phyloP scores from a whole-genome alignment of 2,113 vertebrate genomes.

The Eidolon helvum region DNA sequence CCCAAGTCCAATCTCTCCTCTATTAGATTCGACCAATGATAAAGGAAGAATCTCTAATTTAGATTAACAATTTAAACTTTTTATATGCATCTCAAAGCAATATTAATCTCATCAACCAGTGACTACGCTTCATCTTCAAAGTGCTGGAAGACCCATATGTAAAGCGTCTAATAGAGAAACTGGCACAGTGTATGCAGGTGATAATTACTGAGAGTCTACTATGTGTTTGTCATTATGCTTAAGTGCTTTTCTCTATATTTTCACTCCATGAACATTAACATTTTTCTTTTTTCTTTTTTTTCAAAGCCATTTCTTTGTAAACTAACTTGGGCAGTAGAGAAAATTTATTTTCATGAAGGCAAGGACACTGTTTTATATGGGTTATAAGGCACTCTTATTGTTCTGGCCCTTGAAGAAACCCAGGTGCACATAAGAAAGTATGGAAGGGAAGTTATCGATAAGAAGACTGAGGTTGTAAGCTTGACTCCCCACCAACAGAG shows the following conservation, averaged over 20 bases:
- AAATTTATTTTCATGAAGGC: not conserved
- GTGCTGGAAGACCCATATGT: not conserved
- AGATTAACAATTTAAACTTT: not conserved
- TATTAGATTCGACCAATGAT: not conserved
- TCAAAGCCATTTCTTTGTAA: conserved; percentile 22
- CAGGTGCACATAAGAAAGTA: not conserved
- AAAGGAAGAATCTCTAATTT: not conserved
- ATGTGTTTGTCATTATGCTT: not conserved
- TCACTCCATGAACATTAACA: not conserved
- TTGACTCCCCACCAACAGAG: not conserved
- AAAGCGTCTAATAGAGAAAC: conserved; percentile 8
- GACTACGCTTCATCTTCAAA: not conserved
- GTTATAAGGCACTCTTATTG: not conserved
- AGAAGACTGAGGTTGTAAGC: not conserved
- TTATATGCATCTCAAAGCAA: not conserved
- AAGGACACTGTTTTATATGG: not conserved
- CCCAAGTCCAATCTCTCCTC: not conserved
- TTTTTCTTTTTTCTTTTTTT: not conserved
- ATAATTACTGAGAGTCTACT: not conserved
- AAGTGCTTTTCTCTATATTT: not conserved
- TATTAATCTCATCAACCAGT: not conserved
- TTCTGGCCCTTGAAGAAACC: not conserved
- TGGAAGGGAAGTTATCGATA: not conserved
- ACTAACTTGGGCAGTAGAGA: conserved; percentile 21
- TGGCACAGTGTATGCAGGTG: not conserved